Conservation (phyloP, 2,113 vertebrate species). For the Anas platyrhynchos region DNA sequence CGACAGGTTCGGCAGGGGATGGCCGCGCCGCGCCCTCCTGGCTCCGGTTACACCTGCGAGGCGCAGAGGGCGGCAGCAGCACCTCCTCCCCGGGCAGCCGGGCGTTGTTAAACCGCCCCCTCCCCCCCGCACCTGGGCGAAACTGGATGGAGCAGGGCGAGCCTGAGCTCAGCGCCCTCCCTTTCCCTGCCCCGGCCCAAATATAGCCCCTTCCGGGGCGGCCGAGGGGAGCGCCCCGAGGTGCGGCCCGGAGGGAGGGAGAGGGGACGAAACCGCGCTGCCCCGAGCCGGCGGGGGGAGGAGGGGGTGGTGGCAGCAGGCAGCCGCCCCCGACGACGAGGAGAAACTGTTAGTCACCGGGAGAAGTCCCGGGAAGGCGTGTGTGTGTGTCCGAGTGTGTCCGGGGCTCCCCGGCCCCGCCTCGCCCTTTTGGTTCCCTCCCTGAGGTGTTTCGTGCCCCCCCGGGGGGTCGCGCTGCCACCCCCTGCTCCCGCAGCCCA, state of each 20-base stretch:
- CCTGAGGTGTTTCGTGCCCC: accelerated
- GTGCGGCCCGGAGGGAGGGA: not conserved
- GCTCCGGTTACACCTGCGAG: slow-evolving; percentile 57
- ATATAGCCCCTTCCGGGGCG: not conserved
- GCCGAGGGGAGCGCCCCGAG: not conserved
- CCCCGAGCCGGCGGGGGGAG: not conserved
- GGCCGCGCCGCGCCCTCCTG: slow-evolving; percentile 4
- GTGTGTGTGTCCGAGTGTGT: not conserved
- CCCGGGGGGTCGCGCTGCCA: accelerated
- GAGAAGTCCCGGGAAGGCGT: not conserved
- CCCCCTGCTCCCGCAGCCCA: accelerated
- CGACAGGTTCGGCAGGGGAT: slow-evolving; percentile 63
- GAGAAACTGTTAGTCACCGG: slow-evolving; percentile 30
- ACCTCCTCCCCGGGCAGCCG: not conserved
- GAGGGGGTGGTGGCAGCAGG: not conserved
- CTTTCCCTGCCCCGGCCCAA: not conserved
- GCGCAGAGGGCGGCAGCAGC: not conserved
- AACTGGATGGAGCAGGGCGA: slow-evolving; percentile 17
- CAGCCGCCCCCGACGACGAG: not conserved
- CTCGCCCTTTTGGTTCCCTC: not conserved
- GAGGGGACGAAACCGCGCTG: not conserved
- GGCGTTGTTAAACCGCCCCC: not conserved
- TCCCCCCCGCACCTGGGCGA: not conserved
- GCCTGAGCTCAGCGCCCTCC: not conserved
- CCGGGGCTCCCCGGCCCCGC: not conserved